A percentile compares a stretch with the other conserved stretches of the same genome.
These are phyloP conservation scores for Drosophila ercepeae DNA, from an alignment of 1,140 invertebrate genomes.

Conservation along the genomic window DNA sequence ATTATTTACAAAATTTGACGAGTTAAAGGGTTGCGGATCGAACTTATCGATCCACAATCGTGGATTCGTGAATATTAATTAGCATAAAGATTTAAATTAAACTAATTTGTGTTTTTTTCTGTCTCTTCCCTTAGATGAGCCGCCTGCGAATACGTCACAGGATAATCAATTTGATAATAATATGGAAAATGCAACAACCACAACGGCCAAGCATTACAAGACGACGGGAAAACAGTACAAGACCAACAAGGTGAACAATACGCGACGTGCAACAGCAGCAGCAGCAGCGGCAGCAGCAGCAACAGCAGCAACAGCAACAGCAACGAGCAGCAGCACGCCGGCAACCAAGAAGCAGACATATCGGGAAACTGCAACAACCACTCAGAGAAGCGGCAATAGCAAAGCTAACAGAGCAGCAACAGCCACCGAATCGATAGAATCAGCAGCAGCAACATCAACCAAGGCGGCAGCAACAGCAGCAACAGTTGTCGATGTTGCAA, in stretches of 20 bases:
- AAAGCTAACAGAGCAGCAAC: slow-evolving; percentile 48
- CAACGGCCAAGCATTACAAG: slow-evolving; percentile 69
- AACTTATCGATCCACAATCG: too few species aligned
- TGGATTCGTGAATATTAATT: slow-evolving; percentile 31
- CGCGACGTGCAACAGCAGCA: slow-evolving; percentile 64
- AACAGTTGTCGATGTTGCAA: slow-evolving; percentile 45
- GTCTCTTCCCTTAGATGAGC: slow-evolving; percentile 60
- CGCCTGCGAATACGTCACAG: slow-evolving; percentile 57
- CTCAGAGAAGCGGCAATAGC: slow-evolving; percentile 39
- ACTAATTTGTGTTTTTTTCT: slow-evolving; percentile 9
- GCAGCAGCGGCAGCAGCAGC: slow-evolving; percentile 43
- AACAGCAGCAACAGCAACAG: slow-evolving; percentile 16
- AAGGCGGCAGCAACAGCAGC: slow-evolving; percentile 15
- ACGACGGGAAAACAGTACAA: slow-evolving; percentile 62
- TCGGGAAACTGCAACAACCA: slow-evolving; percentile 60
- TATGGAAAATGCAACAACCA: slow-evolving; percentile 81
- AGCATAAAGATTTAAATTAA: slow-evolving; percentile 25
- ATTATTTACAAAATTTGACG: slow-evolving; percentile 4
- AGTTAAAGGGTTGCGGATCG: background rate
- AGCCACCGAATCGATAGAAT: slow-evolving; percentile 28
- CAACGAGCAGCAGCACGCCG: slow-evolving; percentile 29
- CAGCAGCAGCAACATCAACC: slow-evolving; percentile 25
- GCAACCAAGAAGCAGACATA: slow-evolving; percentile 78
- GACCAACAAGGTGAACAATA: slow-evolving; percentile 65
- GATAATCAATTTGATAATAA: slow-evolving; percentile 66